Conservation (phyloP, 2,888 invertebrate genomes). For the Toxonevra muliebris region DNA sequence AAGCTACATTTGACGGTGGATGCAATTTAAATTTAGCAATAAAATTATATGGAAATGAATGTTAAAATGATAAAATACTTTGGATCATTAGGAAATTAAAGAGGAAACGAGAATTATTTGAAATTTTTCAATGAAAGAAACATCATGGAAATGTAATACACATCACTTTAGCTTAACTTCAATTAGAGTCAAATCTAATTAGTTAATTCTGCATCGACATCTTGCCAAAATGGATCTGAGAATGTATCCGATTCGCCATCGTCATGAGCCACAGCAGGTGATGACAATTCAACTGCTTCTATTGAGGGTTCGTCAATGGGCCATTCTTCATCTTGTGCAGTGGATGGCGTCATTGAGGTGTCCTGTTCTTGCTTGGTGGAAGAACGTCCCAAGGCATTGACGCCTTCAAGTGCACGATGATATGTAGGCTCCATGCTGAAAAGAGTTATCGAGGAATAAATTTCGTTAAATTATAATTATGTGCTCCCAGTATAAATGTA, state of each 20-base stretch:
- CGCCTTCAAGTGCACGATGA: conserved; percentile 57
- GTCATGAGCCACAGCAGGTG: conserved; percentile 57
- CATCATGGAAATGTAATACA: no score
- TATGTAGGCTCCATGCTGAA: conserved; percentile 60
- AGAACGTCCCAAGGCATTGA: conserved; percentile 57
- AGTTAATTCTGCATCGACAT: conserved; percentile 69
- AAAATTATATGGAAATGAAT: no score
- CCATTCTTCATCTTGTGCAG: conserved; percentile 57
- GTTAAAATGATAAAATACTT: neutral
- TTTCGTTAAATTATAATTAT: neutral
- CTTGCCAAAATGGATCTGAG: conserved; percentile 71
- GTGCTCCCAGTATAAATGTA: neutral
- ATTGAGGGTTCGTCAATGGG: conserved; percentile 56
- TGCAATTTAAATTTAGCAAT: no score
- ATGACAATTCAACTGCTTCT: conserved; percentile 58
- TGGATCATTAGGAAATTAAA: neutral
- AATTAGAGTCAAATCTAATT: conserved; percentile 36
- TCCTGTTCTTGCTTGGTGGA: conserved; percentile 42
- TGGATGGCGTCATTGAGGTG: conserved; percentile 45
- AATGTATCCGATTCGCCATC: conserved; percentile 67
- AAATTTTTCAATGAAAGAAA: no score
- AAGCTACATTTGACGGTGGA: no score
- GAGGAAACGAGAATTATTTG: no score
- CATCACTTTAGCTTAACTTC: neutral
- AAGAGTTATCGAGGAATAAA: conserved; percentile 2